These are phyloP conservation scores for Catonia carolina DNA, from an alignment of 2,888 invertebrate species.

Conservation along the genomic window DNA sequence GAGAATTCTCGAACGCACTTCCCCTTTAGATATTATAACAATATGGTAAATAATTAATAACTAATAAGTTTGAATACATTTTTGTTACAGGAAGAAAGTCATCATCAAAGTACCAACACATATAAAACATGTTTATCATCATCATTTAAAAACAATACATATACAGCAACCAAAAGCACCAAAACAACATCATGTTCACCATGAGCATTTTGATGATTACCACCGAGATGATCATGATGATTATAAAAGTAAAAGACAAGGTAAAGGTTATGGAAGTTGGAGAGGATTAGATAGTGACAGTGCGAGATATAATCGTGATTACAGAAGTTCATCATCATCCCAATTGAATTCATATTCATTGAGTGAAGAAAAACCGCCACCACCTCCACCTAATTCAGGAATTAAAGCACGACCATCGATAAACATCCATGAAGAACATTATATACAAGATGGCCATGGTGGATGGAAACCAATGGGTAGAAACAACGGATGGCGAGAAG, in stretches of 20 bases:
- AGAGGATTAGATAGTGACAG: neutral
- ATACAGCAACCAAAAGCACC: neutral
- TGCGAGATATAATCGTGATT: neutral
- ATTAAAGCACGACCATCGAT: neutral
- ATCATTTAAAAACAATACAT: slow-evolving; percentile 5
- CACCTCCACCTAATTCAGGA: neutral
- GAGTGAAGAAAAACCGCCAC: neutral
- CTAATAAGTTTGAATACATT: neutral
- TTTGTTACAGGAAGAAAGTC: slow-evolving; percentile 4
- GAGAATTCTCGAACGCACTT: too few relatives aligned
- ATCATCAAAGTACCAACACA: slow-evolving; percentile 8
- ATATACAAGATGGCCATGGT: too few relatives aligned
- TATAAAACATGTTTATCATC: slow-evolving; percentile 6
- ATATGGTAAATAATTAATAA: too few relatives aligned
- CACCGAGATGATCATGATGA: slow-evolving; percentile 1
- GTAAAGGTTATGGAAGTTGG: slow-evolving; percentile 5
- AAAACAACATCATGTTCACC: neutral
- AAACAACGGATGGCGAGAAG: neutral
- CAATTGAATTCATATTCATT: too few relatives aligned
- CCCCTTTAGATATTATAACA: too few relatives aligned
- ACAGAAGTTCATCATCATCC: neutral
- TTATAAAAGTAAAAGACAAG: neutral
- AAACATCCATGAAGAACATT: too few relatives aligned
- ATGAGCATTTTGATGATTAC: neutral
- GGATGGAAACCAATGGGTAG: neutral